Conservation (phyloP, 2,888 invertebrate genomes). For the Nesidiocoris tenuis region DNA sequence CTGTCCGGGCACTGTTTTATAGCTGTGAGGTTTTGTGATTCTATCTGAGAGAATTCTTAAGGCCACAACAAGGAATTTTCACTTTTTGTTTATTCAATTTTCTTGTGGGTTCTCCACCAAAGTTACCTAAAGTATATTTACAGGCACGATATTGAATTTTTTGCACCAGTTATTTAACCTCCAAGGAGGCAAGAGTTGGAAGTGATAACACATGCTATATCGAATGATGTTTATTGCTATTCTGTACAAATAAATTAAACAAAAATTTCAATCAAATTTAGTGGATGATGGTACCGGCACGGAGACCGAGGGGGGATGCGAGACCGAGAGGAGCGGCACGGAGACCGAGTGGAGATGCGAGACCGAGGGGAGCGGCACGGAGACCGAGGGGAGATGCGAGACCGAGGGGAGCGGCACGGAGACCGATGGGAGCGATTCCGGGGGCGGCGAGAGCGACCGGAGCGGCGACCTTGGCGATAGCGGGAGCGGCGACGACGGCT, state of each 20-base stretch:
- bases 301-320: slow-evolving; percentile 8
- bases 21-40: no score
- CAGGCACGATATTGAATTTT: no score
- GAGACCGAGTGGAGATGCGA: neutral
- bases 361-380: slow-evolving; percentile 1
- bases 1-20: no score
- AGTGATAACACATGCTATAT: no score
- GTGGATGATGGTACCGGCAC: slow-evolving; percentile 19
- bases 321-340: slow-evolving; percentile 15
- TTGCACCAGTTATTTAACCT: no score
- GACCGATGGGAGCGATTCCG: neutral
- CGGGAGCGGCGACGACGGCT: slow-evolving; percentile 19
- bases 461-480: slow-evolving; percentile 14
- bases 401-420: slow-evolving; percentile 10
- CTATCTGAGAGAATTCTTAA: no score
- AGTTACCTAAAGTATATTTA: no score
- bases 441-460: slow-evolving; percentile 28
- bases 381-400: slow-evolving; percentile 18
- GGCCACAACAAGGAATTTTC: no score
- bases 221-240: slow-evolving; percentile 6
- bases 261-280: slow-evolving; percentile 1
- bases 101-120: no score
- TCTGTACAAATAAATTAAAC: slow-evolving; percentile 22
- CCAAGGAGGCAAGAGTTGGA: no score
- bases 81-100: no score